phyloP scores from a whole-genome alignment of 2,113 vertebrate genomes.

The Sorex fumeus region DNA sequence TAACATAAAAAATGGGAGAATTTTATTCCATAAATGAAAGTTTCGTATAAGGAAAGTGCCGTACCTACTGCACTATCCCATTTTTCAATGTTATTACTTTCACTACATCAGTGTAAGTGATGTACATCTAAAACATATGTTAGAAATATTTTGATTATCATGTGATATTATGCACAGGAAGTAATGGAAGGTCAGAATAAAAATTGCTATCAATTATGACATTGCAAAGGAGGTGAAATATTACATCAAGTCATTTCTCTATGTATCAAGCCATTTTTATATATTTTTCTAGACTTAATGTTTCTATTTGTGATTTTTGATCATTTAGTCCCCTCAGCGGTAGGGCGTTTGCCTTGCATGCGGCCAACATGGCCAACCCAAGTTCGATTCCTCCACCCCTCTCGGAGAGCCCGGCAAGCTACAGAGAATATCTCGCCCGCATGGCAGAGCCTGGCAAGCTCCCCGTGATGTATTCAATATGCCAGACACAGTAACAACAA shows the following conservation, averaged over 20 bases:
- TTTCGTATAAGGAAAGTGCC: no score
- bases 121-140: neutral
- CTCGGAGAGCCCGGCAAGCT: no score
- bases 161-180: neutral
- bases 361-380: no score
- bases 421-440: no score
- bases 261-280: neutral
- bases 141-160: slow-evolving; percentile 13
- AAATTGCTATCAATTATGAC: neutral
- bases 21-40: slow-evolving; percentile 28
- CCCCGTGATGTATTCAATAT: no score
- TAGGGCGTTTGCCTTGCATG: no score
- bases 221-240: neutral
- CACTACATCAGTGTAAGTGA: no score
- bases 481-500: no score
- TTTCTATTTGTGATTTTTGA: neutral
- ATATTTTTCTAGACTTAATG: neutral
- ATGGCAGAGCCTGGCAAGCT: no score
- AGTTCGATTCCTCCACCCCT: no score
- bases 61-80: no score
- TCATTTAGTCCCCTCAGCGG: neutral
- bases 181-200: neutral
- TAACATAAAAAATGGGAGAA: neutral
- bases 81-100: no score
- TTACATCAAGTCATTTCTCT: neutral